Evolutionary conservation across 1,140 invertebrate species (phyloP), one percentile per base, ranked within the genome.

Genomic region (Habropoda laboriosa): DNA sequence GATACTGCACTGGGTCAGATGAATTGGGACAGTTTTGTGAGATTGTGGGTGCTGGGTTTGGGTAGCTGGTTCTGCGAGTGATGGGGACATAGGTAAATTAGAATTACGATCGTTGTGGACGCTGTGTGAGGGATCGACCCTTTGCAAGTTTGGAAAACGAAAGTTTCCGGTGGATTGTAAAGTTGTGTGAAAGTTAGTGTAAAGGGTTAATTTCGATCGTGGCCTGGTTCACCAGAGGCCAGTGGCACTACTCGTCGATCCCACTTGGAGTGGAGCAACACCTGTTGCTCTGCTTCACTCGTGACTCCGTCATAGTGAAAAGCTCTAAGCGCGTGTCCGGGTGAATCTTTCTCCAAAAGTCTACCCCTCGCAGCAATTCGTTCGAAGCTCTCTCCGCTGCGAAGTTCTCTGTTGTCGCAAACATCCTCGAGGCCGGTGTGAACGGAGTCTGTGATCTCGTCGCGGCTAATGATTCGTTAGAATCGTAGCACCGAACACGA

Each of bases 281-380:
- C 74, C 74, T 76, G 74, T 76, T 76, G 74, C 74, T 57, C 51
- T 30, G 63, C n/a, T 27, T 35, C 1, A 12, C 32, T n/a, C n/a
- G n/a, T n/a, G n/a, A n/a, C n/a, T n/a, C n/a, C n/a, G n/a, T n/a
- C n/a, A n/a, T n/a, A n/a, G n/a, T n/a, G n/a, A n/a, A 10, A 6
- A 10, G n/a, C 10, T 47, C 18, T 10, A 40, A 2, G 10, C 32
- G 21, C 6, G 60, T 42, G 12, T 42, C 40, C 40, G 40, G 40
- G 40, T 12, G 40, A 42, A 49, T 27, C 30, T 27, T 24, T 38
- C 32, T 68, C 13, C 0, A 18, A n/a, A n/a, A n/a, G 2, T 24
- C 30, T 51, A 68, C 47, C 66, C 47, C n/a, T 30, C 42, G 64
- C 8, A 24, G 42, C 49, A 3, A 57, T 18, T 0, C 21, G 6